Conservation (phyloP, 2,797 vertebrate genomes). For the Lophius americanus region DNA sequence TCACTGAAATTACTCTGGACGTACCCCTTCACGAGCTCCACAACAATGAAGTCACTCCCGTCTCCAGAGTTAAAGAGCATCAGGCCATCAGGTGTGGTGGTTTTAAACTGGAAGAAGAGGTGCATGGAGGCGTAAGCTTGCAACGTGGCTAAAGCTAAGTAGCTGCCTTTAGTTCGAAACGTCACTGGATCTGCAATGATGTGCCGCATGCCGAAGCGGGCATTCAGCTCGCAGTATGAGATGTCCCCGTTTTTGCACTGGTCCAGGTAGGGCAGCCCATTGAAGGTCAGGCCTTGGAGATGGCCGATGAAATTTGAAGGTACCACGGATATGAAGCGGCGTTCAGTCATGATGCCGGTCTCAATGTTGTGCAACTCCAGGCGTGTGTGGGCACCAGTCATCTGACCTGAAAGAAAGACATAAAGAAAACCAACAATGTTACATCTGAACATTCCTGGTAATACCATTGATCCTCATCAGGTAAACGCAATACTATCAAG, state of each 20-base stretch:
- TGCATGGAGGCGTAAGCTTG: constrained; percentile 95
- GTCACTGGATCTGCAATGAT: constrained; percentile 94
- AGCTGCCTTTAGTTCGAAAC: constrained; percentile 90
- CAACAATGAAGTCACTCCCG: constrained; percentile 94
- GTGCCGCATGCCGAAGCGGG: constrained; percentile 91
- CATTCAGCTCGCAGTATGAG: constrained; percentile 93
- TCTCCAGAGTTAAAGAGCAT: constrained; percentile 95
- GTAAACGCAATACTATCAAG: not conserved
- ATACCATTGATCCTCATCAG: not conserved
- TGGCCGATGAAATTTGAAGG: constrained; percentile 96
- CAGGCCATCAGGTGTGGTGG: constrained; percentile 91
- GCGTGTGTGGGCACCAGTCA: constrained; percentile 91
- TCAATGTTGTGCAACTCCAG: constrained; percentile 96
- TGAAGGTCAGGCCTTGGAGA: constrained; percentile 90
- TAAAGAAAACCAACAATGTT: not conserved
- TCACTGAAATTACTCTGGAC: constrained; percentile 33
- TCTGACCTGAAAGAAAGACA: constrained; percentile 83
- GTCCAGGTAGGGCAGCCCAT: constrained; percentile 92
- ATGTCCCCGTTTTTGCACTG: constrained; percentile 95
- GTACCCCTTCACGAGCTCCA: constrained; percentile 96
- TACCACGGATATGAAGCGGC: constrained; percentile 90
- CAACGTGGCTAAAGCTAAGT: constrained; percentile 89
- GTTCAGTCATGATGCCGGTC: constrained; percentile 96
- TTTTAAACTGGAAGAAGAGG: constrained; percentile 97
- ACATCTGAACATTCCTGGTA: not conserved